These are phyloP conservation scores for Colaptes auratus DNA, from an alignment of 2,113 vertebrate species.

Conservation along the genomic window DNA sequence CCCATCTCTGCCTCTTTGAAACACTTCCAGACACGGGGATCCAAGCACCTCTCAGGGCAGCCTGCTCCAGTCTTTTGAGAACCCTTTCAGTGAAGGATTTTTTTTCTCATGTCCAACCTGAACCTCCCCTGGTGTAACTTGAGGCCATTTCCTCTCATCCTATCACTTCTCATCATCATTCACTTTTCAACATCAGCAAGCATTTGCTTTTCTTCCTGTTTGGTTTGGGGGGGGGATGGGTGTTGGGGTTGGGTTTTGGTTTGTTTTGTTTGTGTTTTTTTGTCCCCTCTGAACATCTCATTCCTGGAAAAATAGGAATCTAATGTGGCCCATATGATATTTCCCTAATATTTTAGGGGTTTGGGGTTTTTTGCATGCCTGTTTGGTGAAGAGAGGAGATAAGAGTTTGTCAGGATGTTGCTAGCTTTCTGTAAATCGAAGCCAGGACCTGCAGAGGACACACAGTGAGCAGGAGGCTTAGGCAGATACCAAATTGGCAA, in stretches of 20 bases:
- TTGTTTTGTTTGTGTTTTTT: neutral
- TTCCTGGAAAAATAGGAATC: conserved; percentile 45
- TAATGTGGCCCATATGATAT: conserved; percentile 12
- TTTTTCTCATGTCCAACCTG: too few relatives aligned
- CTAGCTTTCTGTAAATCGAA: conserved; percentile 32
- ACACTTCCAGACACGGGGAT: too few relatives aligned
- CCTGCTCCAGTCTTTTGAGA: too few relatives aligned
- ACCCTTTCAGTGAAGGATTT: too few relatives aligned
- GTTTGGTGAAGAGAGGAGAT: neutral
- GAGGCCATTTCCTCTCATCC: too few relatives aligned
- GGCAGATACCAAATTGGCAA: neutral
- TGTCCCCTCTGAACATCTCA: neutral
- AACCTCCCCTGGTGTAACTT: too few relatives aligned
- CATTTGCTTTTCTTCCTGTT: neutral
- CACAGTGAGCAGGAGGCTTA: neutral
- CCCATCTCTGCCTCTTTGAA: too few relatives aligned
- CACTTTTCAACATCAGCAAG: neutral
- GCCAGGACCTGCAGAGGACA: neutral
- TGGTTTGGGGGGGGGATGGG: neutral
- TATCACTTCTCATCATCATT: neutral
- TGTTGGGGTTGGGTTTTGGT: too few relatives aligned
- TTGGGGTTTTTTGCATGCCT: neutral
- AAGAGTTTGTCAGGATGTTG: neutral
- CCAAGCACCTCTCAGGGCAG: too few relatives aligned
- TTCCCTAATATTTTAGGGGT: neutral